Conservation (phyloP, 2,888 invertebrate species). For the Peribatodes rhomboidaria region DNA sequence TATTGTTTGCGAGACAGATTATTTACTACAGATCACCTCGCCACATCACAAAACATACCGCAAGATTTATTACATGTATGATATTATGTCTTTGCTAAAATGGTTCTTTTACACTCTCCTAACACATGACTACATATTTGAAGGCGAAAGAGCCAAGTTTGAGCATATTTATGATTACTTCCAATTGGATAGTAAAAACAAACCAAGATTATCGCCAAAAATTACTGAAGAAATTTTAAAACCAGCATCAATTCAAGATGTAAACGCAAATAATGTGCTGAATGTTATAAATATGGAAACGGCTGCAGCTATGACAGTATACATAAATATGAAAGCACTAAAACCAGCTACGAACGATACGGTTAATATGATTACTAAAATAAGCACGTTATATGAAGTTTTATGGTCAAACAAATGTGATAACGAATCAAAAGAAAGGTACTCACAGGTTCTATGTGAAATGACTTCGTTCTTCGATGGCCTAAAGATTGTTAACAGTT, state of each 20-base stretch:
- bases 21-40: not conserved
- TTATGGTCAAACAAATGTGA: constrained; percentile 22
- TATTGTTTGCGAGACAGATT: constrained; percentile 29
- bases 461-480: constrained; percentile 18
- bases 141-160: constrained; percentile 2
- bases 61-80: constrained; percentile 29
- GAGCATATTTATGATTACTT: constrained; percentile 32
- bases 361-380: constrained; percentile 28
- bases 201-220: constrained; percentile 32
- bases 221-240: constrained; percentile 30
- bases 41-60: not conserved
- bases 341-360: constrained; percentile 27
- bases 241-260: constrained; percentile 17
- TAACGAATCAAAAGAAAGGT: constrained; percentile 4
- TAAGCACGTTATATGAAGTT: constrained; percentile 32
- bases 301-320: constrained; percentile 40
- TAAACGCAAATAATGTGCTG: constrained; percentile 28
- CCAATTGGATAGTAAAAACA: constrained; percentile 25
- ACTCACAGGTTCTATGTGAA: constrained; percentile 13
- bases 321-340: constrained; percentile 29
- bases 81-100: constrained; percentile 31
- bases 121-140: constrained; percentile 26
- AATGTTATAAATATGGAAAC: constrained; percentile 36
- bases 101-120: constrained; percentile 35
- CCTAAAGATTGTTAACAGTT: constrained; percentile 15